These are phyloP conservation scores for Orchestes rusci DNA, from an alignment of 2,888 invertebrate genomes.

Conservation along the genomic window DNA sequence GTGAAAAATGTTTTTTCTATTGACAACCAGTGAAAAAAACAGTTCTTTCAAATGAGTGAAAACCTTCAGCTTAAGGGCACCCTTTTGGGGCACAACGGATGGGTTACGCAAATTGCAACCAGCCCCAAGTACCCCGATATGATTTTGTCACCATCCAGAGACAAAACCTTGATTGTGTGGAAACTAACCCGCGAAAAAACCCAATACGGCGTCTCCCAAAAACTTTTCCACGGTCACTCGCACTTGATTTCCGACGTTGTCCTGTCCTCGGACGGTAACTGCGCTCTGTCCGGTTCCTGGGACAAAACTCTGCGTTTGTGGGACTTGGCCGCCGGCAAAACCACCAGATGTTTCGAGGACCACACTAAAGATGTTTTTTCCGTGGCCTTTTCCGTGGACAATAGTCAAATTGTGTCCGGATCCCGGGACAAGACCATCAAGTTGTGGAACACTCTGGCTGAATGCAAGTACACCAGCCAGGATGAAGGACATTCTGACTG, in stretches of 20 bases:
- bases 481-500: slow-evolving; percentile 94
- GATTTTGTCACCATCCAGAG: slow-evolving; percentile 96
- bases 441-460: slow-evolving; percentile 98
- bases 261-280: slow-evolving; percentile 98
- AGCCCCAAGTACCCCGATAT: slow-evolving; percentile 98
- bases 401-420: slow-evolving; percentile 98
- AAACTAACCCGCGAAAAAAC: slow-evolving; percentile 91
- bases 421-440: slow-evolving; percentile 99
- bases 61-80: slow-evolving; percentile 91
- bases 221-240: slow-evolving; percentile 93
- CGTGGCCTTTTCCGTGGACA: slow-evolving; percentile 99
- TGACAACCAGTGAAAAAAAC: too few relatives aligned
- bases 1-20: too few relatives aligned
- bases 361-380: slow-evolving; percentile 99
- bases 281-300: slow-evolving; percentile 99
- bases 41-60: slow-evolving; percentile 55
- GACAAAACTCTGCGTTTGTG: slow-evolving; percentile 97
- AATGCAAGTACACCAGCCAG: slow-evolving; percentile 99
- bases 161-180: slow-evolving; percentile 95
- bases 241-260: slow-evolving; percentile 99
- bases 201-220: slow-evolving; percentile 93
- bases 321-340: slow-evolving; percentile 96
- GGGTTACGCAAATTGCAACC: slow-evolving; percentile 99
- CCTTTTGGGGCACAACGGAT: slow-evolving; percentile 95
- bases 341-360: slow-evolving; percentile 96